Percentiles rank a stretch among this genome's conserved stretches.
Evolutionary conservation across 2,113 vertebrate species (phyloP).

Genomic region (Oncorhynchus nerka): DNA sequence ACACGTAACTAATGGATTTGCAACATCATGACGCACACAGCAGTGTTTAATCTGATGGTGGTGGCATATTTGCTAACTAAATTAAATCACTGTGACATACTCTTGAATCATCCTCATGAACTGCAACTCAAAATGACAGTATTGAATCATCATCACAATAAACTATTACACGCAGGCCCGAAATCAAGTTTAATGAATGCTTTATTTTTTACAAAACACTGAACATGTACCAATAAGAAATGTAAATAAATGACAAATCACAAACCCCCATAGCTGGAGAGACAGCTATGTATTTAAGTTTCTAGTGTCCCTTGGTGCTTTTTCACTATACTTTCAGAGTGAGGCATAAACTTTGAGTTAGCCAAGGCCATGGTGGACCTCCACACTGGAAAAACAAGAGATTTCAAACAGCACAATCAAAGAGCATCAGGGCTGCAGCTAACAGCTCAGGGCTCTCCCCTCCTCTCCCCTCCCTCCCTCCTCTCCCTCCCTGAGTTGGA

Average conservation of each 20-base stretch:
- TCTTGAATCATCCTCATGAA: background rate
- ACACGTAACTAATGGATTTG: background rate
- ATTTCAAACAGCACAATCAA: background rate
- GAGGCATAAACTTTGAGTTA: background rate
- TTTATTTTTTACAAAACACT: background rate
- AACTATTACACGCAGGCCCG: too few relatives aligned
- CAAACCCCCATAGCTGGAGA: background rate
- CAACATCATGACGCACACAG: background rate
- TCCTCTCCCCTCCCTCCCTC: constrained; percentile 42
- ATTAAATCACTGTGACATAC: background rate
- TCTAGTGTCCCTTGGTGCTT: background rate
- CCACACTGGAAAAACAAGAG: background rate
- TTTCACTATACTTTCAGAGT: background rate
- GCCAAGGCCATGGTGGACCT: background rate
- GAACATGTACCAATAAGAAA: background rate
- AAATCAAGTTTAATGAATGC: background rate
- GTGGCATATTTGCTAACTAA: background rate
- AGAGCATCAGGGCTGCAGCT: background rate
- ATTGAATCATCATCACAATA: background rate
- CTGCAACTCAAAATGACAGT: background rate
- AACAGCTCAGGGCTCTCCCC: background rate
- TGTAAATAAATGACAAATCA: background rate
- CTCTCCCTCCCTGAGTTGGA: constrained; percentile 21
- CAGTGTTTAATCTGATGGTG: background rate
- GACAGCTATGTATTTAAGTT: background rate